A percentile compares a stretch with the other conserved stretches of the same genome.
These are phyloP conservation scores for Triplophysa tibetana DNA, from an alignment of 2,113 vertebrate genomes.

Conservation along the genomic window DNA sequence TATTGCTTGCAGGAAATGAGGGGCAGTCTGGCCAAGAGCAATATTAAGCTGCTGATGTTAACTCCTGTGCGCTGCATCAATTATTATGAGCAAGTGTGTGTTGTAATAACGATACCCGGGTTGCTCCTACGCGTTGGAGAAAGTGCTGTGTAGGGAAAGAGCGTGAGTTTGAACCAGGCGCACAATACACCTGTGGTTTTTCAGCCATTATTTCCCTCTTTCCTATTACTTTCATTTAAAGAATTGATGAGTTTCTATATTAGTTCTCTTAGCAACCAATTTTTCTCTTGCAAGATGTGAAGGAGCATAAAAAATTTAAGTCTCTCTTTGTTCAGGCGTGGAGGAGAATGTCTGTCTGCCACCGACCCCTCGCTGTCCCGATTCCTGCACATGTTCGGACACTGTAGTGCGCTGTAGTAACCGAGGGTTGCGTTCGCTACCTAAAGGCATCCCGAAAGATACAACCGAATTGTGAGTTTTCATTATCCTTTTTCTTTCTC, in stretches of 20 bases:
- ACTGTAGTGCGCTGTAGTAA: conserved; percentile 94
- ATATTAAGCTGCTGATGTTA: conserved; percentile 60
- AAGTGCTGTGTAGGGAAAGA: conserved; percentile 26
- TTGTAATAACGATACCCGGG: conserved; percentile 37
- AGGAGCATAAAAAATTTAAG: conserved; percentile 44
- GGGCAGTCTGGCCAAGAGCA: conserved; percentile 66
- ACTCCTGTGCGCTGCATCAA: conserved; percentile 57
- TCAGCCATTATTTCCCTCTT: conserved; percentile 23
- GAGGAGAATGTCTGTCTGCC: conserved; percentile 92
- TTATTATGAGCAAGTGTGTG: conserved; percentile 54
- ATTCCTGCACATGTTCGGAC: conserved; percentile 90
- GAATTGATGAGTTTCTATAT: conserved; percentile 57
- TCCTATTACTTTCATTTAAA: conserved; percentile 43
- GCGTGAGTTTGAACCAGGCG: neutral
- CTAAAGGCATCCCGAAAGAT: conserved; percentile 94
- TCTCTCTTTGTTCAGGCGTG: conserved; percentile 69
- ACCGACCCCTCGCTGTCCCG: conserved; percentile 84
- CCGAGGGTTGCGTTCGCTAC: conserved; percentile 83
- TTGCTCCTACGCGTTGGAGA: conserved; percentile 22
- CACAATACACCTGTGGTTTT: conserved; percentile 29
- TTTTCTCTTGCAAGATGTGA: conserved; percentile 43
- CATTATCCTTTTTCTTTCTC: neutral
- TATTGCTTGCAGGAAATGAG: conserved; percentile 50
- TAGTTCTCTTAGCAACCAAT: conserved; percentile 41
- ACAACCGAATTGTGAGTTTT: conserved; percentile 93